Evolutionary conservation across 2,113 vertebrate genomes (phyloP), one percentile per base, ranked within the genome.

Genomic region (Embiotoca jacksoni): DNA sequence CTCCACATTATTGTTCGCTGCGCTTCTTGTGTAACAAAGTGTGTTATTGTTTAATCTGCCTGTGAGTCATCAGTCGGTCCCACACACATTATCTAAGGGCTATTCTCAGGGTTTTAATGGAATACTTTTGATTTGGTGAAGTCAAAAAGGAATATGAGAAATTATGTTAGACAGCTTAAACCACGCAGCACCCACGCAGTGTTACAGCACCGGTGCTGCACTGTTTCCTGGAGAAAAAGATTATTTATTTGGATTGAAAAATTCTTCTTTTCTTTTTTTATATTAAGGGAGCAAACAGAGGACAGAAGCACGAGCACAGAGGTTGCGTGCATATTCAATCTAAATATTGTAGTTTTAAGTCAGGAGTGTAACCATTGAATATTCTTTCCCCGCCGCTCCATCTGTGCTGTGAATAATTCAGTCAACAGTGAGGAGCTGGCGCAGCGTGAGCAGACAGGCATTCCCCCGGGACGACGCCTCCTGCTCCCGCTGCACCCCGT

Each of bases 371-470:
- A 41, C 1, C 47, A 75, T 60, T 80, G 44, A 41, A 72, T 68
- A 1, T 66, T 62, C 3, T 58, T 66, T 14, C 31, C 72, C 46
- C 16, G 62, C 58, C 1, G 14, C 49, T 84, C 83, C 85, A 65
- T 89, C 87, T 91, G 87, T 35, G 72, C 83, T 58, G 87, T 88
- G 85, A 89, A 88, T 86, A 81, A 84, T 83, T 89, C 76, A 88
- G 84, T 79, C 87, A 49, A 13, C 68, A 52, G 71, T 15, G 79
- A 75, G 64, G 73, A 69, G 72, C 58, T 62, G 71, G 61, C 72
- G 39, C 59, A 36, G 75, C 35, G 74, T 39, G 37, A 80, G 67
- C 79, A 80, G 78, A 75, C 78, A 14, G 84, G 11, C 70, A 52
- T 66, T 78, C 84, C 82, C 80, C n/a, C 15, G 53, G 63, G 84